These are phyloP conservation scores for Mastacembelus armatus DNA, from an alignment of 2,797 vertebrate genomes.

Conservation along the genomic window DNA sequence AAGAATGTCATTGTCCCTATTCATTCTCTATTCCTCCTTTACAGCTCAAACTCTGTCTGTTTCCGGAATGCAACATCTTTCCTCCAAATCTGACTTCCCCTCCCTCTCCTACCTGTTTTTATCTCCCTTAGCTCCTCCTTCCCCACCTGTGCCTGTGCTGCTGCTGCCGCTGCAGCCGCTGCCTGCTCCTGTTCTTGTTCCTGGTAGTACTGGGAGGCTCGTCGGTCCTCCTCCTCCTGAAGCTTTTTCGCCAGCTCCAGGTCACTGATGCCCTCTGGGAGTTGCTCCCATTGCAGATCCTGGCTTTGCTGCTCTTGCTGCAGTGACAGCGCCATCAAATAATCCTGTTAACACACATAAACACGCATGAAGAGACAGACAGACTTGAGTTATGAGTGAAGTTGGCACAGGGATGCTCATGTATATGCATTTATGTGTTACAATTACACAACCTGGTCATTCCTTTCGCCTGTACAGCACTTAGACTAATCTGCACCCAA, in stretches of 20 bases:
- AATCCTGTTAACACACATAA: constrained; percentile 86
- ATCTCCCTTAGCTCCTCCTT: neutral
- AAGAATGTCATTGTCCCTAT: neutral
- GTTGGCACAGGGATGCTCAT: no score
- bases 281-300: constrained; percentile 95
- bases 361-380: constrained; percentile 14
- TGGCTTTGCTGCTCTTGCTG: constrained; percentile 98
- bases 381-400: neutral
- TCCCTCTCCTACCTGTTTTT: constrained; percentile 2
- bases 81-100: constrained; percentile 21
- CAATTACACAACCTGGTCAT: neutral
- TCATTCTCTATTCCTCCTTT: neutral
- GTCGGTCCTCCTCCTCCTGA: constrained; percentile 96
- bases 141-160: constrained; percentile 86
- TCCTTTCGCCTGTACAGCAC: neutral
- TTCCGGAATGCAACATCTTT: constrained; percentile 9
- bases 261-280: constrained; percentile 96
- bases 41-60: constrained; percentile 9
- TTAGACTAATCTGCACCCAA: neutral
- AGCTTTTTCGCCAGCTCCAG: constrained; percentile 97
- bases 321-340: constrained; percentile 97
- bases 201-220: constrained; percentile 97
- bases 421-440: no score
- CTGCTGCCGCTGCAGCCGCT: constrained; percentile 52
- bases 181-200: constrained; percentile 94